phyloP scores from a whole-genome alignment of 2,797 vertebrate genomes.

The Cirrhinus mrigala region DNA sequence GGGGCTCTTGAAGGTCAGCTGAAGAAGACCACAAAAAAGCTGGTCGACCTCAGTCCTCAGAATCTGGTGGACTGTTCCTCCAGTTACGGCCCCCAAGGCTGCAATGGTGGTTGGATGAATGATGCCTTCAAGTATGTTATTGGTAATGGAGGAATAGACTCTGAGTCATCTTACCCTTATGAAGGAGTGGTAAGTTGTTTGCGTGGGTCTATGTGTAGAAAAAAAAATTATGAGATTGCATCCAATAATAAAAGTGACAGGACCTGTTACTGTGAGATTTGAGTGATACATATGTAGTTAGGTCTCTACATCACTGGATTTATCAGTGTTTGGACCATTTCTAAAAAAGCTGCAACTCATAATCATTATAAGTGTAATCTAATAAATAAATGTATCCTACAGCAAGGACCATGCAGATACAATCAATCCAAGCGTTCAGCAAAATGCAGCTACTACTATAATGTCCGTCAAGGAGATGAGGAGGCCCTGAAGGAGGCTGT shows the following conservation, averaged over 20 bases:
- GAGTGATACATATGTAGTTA: too few relatives aligned
- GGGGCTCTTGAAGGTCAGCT: slow-evolving; percentile 89
- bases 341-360: not conserved
- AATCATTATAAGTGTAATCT: too few relatives aligned
- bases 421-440: slow-evolving; percentile 75
- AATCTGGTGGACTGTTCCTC: slow-evolving; percentile 90
- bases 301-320: too few relatives aligned
- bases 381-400: slow-evolving; percentile 30
- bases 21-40: slow-evolving; percentile 80
- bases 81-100: slow-evolving; percentile 84
- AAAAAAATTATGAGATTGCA: too few relatives aligned
- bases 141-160: slow-evolving; percentile 89
- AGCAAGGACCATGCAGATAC: slow-evolving; percentile 82
- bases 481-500: slow-evolving; percentile 75
- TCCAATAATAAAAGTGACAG: too few relatives aligned
- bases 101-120: slow-evolving; percentile 82
- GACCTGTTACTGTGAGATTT: too few relatives aligned
- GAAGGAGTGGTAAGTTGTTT: slow-evolving; percentile 75
- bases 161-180: slow-evolving; percentile 84
- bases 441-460: slow-evolving; percentile 81
- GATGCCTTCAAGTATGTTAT: slow-evolving; percentile 86
- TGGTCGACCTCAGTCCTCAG: slow-evolving; percentile 88
- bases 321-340: too few relatives aligned
- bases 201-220: not conserved
- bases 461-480: slow-evolving; percentile 73